phyloP scores from a whole-genome alignment of 2,113 vertebrate genomes.

The Gymnarchus niloticus region DNA sequence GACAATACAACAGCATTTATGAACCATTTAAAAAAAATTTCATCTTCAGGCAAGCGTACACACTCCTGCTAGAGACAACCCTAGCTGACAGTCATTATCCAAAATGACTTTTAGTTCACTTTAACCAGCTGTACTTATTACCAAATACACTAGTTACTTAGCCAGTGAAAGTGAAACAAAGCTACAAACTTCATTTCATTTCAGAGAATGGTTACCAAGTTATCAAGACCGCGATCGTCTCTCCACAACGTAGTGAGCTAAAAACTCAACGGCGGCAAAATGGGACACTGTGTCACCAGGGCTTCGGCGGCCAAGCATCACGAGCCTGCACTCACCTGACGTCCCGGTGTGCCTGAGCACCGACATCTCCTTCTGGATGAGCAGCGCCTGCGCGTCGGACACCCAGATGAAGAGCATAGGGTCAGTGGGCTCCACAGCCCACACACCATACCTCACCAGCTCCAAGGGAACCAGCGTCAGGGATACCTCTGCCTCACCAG shows the following conservation, averaged over 20 bases:
- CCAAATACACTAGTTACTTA: neutral
- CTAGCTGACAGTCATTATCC: neutral
- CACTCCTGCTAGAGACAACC: neutral
- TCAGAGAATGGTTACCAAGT: neutral
- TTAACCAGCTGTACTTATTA: neutral
- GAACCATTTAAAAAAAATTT: neutral
- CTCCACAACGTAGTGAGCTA: neutral
- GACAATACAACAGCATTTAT: neutral
- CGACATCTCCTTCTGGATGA: conserved; percentile 55
- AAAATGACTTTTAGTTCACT: neutral
- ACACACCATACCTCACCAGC: conserved; percentile 53
- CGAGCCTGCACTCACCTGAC: conserved; percentile 17
- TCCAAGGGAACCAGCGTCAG: conserved; percentile 55
- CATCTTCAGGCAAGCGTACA: neutral
- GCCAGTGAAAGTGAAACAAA: neutral
- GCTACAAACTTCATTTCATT: neutral
- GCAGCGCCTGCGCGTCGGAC: conserved; percentile 52
- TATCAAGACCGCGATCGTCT: no score
- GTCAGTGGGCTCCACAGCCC: conserved; percentile 69
- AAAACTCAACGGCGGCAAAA: neutral
- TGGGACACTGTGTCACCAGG: no score
- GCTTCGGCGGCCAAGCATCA: neutral
- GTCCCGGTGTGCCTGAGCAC: conserved; percentile 26
- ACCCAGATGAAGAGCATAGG: conserved; percentile 62
- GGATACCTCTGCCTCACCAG: conserved; percentile 12